Conservation (phyloP, 2,797 vertebrate species). For the Scomberomorus guttatus region DNA sequence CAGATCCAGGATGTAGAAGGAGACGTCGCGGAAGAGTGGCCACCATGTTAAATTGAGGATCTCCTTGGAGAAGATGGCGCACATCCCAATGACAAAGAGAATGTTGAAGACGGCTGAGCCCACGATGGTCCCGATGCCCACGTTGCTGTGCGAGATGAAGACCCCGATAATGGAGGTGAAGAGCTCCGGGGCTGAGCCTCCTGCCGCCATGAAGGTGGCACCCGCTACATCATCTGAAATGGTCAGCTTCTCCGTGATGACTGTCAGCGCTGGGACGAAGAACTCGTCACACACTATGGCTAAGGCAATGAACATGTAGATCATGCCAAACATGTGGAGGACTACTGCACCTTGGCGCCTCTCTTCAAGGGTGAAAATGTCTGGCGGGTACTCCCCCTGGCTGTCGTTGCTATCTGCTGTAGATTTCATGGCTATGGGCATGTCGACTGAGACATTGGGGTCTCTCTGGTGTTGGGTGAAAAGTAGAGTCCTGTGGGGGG, state of each 20-base stretch:
- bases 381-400: conserved; percentile 92
- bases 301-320: conserved; percentile 99
- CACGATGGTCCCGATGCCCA: conserved; percentile 98
- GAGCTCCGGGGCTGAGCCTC: conserved; percentile 97
- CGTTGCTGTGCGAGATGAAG: conserved; percentile 98
- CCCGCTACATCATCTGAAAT: conserved; percentile 98
- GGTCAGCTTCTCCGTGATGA: conserved; percentile 95
- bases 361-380: conserved; percentile 90
- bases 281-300: conserved; percentile 99
- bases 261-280: conserved; percentile 97
- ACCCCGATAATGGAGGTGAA: conserved; percentile 99
- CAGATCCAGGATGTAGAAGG: conserved; percentile 98
- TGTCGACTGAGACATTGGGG: conserved; percentile 83
- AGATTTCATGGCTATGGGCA: conserved; percentile 79
- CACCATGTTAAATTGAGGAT: conserved; percentile 99
- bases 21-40: conserved; percentile 98
- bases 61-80: conserved; percentile 98
- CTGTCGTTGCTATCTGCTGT: conserved; percentile 79
- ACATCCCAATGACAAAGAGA: conserved; percentile 99
- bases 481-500: conserved; percentile 93
- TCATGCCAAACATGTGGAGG: conserved; percentile 96
- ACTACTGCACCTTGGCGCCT: conserved; percentile 92
- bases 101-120: conserved; percentile 99
- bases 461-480: conserved; percentile 85
- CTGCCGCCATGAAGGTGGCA: conserved; percentile 99